A percentile compares a stretch with the other conserved stretches of the same genome.
Conservation (phyloP, 2,113 vertebrate genomes). For the Zootoca vivipara region DNA sequence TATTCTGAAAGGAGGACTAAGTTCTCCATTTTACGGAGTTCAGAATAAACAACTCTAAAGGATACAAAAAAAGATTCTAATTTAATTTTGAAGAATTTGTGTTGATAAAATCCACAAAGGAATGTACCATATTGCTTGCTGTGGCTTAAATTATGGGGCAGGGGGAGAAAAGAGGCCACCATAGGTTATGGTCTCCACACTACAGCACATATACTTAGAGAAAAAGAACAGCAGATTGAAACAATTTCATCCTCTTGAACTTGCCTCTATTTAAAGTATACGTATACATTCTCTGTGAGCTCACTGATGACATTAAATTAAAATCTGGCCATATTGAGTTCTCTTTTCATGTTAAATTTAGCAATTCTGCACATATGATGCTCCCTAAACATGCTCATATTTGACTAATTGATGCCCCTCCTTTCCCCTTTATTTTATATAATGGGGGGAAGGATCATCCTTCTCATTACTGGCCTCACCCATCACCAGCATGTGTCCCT, state of each 20-base stretch:
- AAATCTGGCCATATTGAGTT: neutral
- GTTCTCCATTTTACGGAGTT: constrained; percentile 12
- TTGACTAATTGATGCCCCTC: neutral
- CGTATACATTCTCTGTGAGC: neutral
- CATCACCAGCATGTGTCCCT: too few relatives aligned
- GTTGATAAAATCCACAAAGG: neutral
- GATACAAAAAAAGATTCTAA: accelerated
- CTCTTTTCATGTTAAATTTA: neutral
- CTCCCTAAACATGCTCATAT: neutral
- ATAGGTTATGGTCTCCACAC: neutral
- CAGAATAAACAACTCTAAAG: neutral
- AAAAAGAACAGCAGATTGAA: neutral
- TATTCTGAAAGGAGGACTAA: neutral
- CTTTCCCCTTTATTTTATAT: too few relatives aligned
- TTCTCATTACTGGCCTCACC: too few relatives aligned
- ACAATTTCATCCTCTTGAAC: neutral
- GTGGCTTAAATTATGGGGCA: neutral
- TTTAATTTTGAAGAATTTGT: neutral
- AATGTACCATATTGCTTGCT: neutral
- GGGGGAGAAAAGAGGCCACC: too few relatives aligned
- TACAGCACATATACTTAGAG: neutral
- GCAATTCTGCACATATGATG: neutral
- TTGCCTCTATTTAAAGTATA: neutral
- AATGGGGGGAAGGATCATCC: too few relatives aligned
- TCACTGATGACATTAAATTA: neutral